A percentile compares a stretch with the other conserved stretches of the same genome.
These are phyloP conservation scores for Caenorhabditis sinica DNA, from an alignment of 2,888 invertebrate genomes.

Conservation along the genomic window DNA sequence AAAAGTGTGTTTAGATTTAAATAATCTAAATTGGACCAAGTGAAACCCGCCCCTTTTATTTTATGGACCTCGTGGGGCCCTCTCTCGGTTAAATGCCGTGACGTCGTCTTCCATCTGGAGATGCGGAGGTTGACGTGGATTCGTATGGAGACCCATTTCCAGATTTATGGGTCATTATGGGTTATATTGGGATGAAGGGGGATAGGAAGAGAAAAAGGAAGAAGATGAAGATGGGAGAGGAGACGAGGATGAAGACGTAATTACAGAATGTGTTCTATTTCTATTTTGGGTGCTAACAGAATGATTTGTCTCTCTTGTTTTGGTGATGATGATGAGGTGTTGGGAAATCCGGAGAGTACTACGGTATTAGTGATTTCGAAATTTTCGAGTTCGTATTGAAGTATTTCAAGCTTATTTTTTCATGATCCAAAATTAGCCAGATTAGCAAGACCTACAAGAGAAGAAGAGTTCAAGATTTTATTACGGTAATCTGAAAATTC, in stretches of 20 bases:
- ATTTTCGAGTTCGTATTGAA: too few species aligned
- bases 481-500: too few species aligned
- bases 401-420: too few species aligned
- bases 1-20: conserved; percentile 51
- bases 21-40: conserved; percentile 30
- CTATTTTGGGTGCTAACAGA: neutral
- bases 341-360: neutral
- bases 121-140: conserved; percentile 39
- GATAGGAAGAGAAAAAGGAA: too few species aligned
- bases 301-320: neutral
- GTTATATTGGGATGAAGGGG: conserved; percentile 33
- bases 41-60: conserved; percentile 7
- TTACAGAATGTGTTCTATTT: neutral
- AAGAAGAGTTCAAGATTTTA: too few species aligned
- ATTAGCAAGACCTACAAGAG: too few species aligned
- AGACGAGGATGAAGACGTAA: neutral
- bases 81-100: neutral
- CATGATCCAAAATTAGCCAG: too few species aligned
- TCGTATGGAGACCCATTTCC: conserved; percentile 7
- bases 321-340: neutral
- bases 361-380: neutral
- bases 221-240: neutral
- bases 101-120: conserved; percentile 44
- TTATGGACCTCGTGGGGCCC: conserved; percentile 54
- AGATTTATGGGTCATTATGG: conserved; percentile 32